Evolutionary conservation across 2,888 invertebrate genomes (phyloP).

Genomic region (Leptinotarsa rubiginosa): DNA sequence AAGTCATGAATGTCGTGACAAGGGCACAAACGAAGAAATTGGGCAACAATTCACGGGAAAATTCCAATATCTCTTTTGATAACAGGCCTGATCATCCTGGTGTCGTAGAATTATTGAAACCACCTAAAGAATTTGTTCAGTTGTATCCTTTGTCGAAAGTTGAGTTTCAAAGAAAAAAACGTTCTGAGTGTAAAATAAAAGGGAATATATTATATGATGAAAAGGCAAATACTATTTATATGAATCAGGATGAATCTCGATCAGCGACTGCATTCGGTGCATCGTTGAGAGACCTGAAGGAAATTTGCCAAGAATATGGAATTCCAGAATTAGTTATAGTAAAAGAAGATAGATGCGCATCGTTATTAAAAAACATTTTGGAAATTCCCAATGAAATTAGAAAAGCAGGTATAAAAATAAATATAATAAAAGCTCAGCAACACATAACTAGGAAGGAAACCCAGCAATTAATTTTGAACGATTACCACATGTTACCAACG

Average conservation of each 20-base stretch:
- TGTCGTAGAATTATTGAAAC: constrained; percentile 6
- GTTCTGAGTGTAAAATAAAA: neutral
- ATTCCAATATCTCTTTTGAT: constrained; percentile 40
- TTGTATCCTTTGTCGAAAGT: neutral
- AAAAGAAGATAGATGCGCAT: neutral
- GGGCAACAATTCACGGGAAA: neutral
- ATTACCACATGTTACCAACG: constrained; percentile 48
- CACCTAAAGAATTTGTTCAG: neutral
- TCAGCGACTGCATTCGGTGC: constrained; percentile 29
- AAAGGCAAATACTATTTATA: constrained; percentile 15
- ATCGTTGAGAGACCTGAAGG: constrained; percentile 36
- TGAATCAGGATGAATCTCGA: constrained; percentile 23
- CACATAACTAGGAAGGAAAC: constrained; percentile 2
- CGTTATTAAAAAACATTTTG: constrained; percentile 13
- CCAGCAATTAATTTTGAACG: constrained; percentile 45
- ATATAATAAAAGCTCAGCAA: neutral
- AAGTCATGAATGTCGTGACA: neutral
- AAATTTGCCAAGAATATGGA: constrained; percentile 26
- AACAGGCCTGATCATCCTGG: constrained; percentile 21
- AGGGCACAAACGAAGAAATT: constrained; percentile 5
- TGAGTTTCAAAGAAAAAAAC: neutral
- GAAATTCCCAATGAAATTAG: constrained; percentile 20
- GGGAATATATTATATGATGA: neutral
- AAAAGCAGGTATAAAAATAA: constrained; percentile 21
- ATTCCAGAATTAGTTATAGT: constrained; percentile 17